Base-by-base conservation (phyloP, 2,888 invertebrate species). In the Boloria selene region DNA sequence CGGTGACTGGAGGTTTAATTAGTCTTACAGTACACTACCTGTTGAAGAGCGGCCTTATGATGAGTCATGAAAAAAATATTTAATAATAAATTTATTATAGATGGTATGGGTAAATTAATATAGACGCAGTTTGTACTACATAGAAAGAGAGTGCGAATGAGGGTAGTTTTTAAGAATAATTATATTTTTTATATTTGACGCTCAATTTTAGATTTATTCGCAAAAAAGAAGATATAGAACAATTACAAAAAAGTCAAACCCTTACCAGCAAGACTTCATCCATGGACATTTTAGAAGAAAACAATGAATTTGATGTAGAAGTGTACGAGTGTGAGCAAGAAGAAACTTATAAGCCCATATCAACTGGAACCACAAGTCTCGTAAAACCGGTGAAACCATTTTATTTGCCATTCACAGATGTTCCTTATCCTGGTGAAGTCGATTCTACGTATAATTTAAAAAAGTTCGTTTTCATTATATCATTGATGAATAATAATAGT, bases 401-500 rank as follows among this genome's bases (percentile, higher is more conserved):
- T 70, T 90, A 86, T 61, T 70, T 91, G 67, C 79, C 88, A 2
- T 70, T 90, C 0, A 87, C 88, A 7, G 90, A 92, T 69, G 86
- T 90, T 0, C 83, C 80, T 2, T 89, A 90, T 67, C 88, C 88
- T 1, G 88, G 80, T 18, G 91, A 92, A 73, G 75, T 80, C 10
- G 83, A 84, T 70, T 92, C 91, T 0, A 79, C 79, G 16, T 88
- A 79, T 70, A 81, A 92, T 74, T 75, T 91, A 31, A 87, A 82
- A 74, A 89, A 85, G 91, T 90, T 62, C 61, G 72, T 2, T 38
- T 22, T 18, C 6, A 56, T 47, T 38, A 49, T 45, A n/a, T 52
- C 7, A 17, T 59, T 55, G n/a, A 38, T 50, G 58, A 26, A 14
- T n/a, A n/a, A 7, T 52, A 18, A 52, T 26, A 26, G 31, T 52